These are phyloP conservation scores for Lucifuga dentata DNA, from an alignment of 2,113 vertebrate species.

Conservation along the genomic window DNA sequence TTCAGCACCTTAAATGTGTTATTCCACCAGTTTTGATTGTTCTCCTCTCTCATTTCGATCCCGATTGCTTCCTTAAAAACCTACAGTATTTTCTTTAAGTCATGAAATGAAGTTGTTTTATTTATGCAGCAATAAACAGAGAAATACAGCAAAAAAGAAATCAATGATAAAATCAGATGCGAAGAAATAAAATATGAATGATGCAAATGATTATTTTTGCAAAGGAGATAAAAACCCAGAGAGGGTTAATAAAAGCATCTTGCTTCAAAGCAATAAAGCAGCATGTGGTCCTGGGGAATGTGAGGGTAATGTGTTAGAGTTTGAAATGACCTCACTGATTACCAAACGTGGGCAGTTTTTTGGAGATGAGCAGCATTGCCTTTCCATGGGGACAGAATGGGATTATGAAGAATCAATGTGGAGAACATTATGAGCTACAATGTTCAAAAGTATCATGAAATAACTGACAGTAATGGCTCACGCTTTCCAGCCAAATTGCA, in stretches of 20 bases:
- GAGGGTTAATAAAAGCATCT: constrained; percentile 37
- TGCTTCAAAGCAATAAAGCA: constrained; percentile 20
- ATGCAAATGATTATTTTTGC: constrained; percentile 40
- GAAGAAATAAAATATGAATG: constrained; percentile 13
- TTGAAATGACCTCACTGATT: constrained; percentile 22
- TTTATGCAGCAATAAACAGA: constrained; percentile 3
- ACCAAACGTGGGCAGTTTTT: constrained; percentile 26
- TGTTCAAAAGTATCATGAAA: constrained; percentile 13
- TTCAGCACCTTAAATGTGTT: no score
- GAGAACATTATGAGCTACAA: constrained; percentile 21
- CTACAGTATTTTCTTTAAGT: background rate
- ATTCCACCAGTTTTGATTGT: rapidly evolving
- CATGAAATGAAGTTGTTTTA: constrained; percentile 1
- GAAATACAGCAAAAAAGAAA: no score
- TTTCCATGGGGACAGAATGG: constrained; percentile 5
- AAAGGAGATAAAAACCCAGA: background rate
- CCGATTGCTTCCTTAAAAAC: no score
- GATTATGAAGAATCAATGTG: constrained; percentile 39
- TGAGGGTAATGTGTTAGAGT: constrained; percentile 25
- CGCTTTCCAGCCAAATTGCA: constrained; percentile 1
- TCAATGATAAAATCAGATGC: constrained; percentile 10
- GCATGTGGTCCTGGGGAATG: background rate
- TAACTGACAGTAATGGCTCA: constrained; percentile 15
- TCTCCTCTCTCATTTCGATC: background rate
- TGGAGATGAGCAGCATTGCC: constrained; percentile 28